Conservation (phyloP, 2,888 invertebrate species). For the Eremobia ochroleuca region DNA sequence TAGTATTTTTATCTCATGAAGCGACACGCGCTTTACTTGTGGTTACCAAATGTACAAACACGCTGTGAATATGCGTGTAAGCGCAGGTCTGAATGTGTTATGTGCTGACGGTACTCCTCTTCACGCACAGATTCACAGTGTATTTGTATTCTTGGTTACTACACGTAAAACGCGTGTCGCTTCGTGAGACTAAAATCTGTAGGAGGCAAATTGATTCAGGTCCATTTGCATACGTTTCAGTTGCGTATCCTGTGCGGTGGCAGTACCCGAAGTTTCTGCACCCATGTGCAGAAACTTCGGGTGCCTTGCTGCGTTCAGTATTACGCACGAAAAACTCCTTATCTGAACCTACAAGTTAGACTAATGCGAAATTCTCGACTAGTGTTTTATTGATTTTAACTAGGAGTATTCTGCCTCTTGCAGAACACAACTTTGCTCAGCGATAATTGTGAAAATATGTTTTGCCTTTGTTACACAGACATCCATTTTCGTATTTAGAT, state of each 20-base stretch:
- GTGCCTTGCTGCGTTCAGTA: background rate
- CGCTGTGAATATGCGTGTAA: background rate
- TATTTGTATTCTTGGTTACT: background rate
- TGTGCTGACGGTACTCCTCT: background rate
- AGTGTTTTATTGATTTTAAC: background rate
- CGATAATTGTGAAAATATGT: conserved; percentile 10
- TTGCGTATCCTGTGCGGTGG: background rate
- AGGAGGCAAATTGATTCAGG: too few species aligned
- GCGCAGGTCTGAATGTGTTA: too few species aligned
- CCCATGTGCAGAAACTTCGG: background rate
- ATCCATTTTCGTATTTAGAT: background rate
- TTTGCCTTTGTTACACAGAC: background rate
- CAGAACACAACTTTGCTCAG: background rate
- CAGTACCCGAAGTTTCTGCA: too few species aligned
- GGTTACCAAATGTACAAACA: background rate
- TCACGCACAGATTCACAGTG: background rate
- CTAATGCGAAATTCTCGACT: conserved; percentile 1
- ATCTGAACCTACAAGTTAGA: too few species aligned
- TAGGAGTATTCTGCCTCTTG: background rate
- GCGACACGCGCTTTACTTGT: background rate
- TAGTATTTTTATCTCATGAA: background rate
- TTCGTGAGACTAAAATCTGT: background rate
- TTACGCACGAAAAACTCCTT: background rate
- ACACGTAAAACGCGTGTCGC: background rate
- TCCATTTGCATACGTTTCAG: background rate